A percentile compares a stretch with the other conserved stretches of the same genome.
Conservation (phyloP, 2,888 invertebrate species). For the Emesis castigata region DNA sequence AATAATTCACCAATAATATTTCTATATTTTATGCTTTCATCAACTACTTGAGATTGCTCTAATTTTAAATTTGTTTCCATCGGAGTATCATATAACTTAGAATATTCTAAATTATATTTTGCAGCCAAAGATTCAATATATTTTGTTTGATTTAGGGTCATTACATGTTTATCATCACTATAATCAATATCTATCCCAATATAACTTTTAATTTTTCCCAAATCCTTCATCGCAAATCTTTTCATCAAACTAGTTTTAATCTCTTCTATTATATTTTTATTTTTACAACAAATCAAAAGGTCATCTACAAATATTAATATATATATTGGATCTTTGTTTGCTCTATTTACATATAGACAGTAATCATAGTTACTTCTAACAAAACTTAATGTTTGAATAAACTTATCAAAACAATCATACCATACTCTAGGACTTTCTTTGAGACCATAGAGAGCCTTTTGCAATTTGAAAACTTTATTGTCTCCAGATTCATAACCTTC, state of each 20-base stretch:
- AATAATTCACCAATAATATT: slow-evolving; percentile 69
- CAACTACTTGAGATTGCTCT: background rate
- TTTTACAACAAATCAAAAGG: no score
- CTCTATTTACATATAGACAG: no score
- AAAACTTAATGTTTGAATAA: slow-evolving; percentile 33
- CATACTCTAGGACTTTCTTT: slow-evolving; percentile 65
- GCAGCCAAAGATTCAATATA: background rate
- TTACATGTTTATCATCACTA: slow-evolving; percentile 51
- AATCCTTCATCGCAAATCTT: no score
- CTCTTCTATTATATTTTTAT: no score
- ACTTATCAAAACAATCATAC: slow-evolving; percentile 61
- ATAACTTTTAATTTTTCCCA: slow-evolving; percentile 66
- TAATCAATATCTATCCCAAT: slow-evolving; percentile 73
- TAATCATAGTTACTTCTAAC: no score
- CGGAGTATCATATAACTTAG: background rate
- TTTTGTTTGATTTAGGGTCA: slow-evolving; percentile 7
- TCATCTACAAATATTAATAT: slow-evolving; percentile 48
- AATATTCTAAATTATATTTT: no score
- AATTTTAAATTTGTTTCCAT: slow-evolving; percentile 27
- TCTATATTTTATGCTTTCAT: slow-evolving; percentile 66
- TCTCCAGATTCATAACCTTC: slow-evolving; percentile 66
- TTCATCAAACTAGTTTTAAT: no score
- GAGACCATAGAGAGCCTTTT: slow-evolving; percentile 69
- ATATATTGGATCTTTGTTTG: slow-evolving; percentile 32
- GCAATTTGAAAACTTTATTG: slow-evolving; percentile 70